Conservation (phyloP, 2,797 vertebrate species). For the Alectoris magna region DNA sequence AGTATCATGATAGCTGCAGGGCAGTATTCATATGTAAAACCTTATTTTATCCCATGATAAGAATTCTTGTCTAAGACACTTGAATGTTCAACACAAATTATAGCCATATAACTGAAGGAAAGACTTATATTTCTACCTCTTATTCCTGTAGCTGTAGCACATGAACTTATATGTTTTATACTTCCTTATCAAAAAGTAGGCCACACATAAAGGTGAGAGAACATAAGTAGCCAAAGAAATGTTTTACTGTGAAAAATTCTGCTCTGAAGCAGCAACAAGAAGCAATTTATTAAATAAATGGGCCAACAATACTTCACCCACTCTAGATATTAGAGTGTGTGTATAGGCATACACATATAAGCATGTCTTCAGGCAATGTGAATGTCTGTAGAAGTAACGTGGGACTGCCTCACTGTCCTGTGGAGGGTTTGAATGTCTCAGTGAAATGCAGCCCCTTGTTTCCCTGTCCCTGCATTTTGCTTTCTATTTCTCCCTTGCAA, state of each 20-base stretch:
- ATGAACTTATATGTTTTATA: background rate
- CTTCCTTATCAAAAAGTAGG: background rate
- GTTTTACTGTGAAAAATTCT: background rate
- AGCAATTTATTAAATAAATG: background rate
- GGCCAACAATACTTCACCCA: accelerated
- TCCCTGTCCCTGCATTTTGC: accelerated
- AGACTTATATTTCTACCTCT: background rate
- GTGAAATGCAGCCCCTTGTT: background rate
- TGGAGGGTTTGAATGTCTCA: background rate
- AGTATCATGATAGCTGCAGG: background rate
- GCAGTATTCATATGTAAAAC: background rate
- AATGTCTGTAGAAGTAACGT: background rate
- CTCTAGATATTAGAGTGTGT: background rate
- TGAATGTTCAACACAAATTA: background rate
- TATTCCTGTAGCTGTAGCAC: background rate
- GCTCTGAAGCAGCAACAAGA: background rate
- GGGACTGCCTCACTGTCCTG: accelerated
- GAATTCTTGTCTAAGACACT: background rate
- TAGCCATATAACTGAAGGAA: background rate
- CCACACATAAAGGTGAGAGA: background rate
- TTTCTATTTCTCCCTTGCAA: background rate
- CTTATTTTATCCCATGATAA: background rate
- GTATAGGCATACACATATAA: background rate
- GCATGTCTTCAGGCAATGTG: background rate
- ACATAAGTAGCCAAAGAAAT: background rate